Base-by-base conservation (phyloP, 2,113 vertebrate species). In the Upupa epops region DNA sequence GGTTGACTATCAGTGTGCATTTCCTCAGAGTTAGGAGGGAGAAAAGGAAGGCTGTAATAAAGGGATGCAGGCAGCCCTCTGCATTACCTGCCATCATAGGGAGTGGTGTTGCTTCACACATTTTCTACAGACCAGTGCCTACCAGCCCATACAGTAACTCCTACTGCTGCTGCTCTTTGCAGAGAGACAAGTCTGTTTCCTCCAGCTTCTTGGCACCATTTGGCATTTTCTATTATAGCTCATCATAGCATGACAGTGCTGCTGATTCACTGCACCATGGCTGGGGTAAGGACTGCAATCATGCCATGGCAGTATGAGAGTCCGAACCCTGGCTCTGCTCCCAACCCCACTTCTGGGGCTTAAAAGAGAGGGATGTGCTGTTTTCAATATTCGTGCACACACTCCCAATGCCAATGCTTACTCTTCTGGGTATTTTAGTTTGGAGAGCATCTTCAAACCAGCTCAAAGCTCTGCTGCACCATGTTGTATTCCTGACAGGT, bases 181-280 rank as follows among this genome's bases (percentile, higher is more conserved):
- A 65, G 68, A 63, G 63, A 72, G 20, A 36, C 26, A 25, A 21
- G 46, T 69, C 42, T 3, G 5, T 83, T 90, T 83, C 85, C 5
- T 0, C 56, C 63, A 28, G 89, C 55, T 87, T 71, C 86, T 87
- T 85, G 92, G 60, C 84, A 92, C 40, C 2, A 6, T 70, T 80
- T 91, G 74, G 71, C 54, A 34, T 69, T 89, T 94, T 80, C 66
- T 88, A 61, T 70, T 83, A 54, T 7, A 89, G 84, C 70, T 77
- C 74, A 83, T 17, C 32, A 10, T 28, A 3, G 15, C 60, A 25
- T 74, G 71, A 90, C 89, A 64, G 4, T 51, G 75, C 78, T 83
- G 82, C 78, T 92, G 92, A 92, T 96, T 89, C 84, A 89, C 82
- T 92, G 93, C 89, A 49, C 58, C 68, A 5, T 32, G 58, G 52